Base-by-base conservation (phyloP, 2,113 vertebrate genomes). In the Ameiurus melas region DNA sequence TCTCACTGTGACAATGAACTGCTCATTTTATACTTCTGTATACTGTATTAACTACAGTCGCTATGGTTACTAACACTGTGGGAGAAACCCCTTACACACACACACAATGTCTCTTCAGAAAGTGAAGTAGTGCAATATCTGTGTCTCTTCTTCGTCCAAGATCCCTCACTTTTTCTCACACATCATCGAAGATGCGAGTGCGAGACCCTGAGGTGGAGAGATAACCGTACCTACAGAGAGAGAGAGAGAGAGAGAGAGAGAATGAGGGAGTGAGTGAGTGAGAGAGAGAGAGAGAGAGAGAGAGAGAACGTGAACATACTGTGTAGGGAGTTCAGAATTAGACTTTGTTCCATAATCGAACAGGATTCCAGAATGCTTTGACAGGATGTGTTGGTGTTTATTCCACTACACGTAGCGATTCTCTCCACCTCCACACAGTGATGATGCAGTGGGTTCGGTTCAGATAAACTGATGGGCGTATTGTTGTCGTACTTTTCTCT, bases 201-300 rank as follows among this genome's bases (percentile, higher is more conserved):
- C 17, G 57, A 62, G 80, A 60, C 19, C 12, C 53, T 39, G 80
- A 62, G 87, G 87, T 83, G 90, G 36, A 77, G 30, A 82, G 73
- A 84, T 36, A 89, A 12, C 88, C 2, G 73, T n/a, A 94, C 84
- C 82, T 87, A 81, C n/a, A 53, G 22, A 83, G 73, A 73, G 62
- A 66, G 27, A 30, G 17, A 55, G 43, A 66, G 10, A 4, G 62
- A 30, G 17, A 17, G 55, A 57, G 55, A 57, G 55, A 57, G 13
- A 57, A 14, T 17, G 55, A 57, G 55, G 16, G 55, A 16, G 55
- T 0, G 55, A 57, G 55, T 8, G 43, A 19, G 30, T 36, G n/a
- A 33, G 13, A 30, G 4, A 58, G 19, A 20, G 4, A 20, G 5
- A 20, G 5, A 20, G 5, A 0, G 13, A 55, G 55, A 16, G 55